Evolutionary conservation across 2,113 vertebrate species (phyloP), one percentile per base, ranked within the genome.

Genomic region (Bos indicus): DNA sequence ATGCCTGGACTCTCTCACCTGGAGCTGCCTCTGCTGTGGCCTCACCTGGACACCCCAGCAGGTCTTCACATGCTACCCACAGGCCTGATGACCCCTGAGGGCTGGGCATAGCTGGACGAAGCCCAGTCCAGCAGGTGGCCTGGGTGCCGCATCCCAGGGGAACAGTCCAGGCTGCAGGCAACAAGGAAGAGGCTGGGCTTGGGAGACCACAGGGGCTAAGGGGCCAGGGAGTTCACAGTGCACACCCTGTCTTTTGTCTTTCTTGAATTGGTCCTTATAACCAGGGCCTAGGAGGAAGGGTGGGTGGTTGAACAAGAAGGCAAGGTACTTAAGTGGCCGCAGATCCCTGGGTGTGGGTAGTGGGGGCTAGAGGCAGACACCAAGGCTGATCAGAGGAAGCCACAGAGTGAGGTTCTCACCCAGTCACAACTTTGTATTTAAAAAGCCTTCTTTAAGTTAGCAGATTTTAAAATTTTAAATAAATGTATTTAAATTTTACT

Each of bases 141-240:
- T 2, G 46, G 26, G n/a, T 0, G 0, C 56, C 28, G 1, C 9
- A 28, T 33, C 26, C 33, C 17, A 2, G 6, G 43, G 43, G 40
- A 23, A 7, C 15, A 81, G 4, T 52, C 13, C 30, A 54, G 51
- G 78, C 57, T 59, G 40, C 64, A 90, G 26, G 56, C 2, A 15
- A n/a, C 4, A 3, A 16, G 43, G 62, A 48, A 25, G 40, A 95
- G n/a, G 26, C n/a, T 11, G 28, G 90, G 40, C 62, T 92, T 84
- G 48, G 57, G 62, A 19, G 64, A n/a, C 40, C n/a, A 3, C 12
- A 77, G 77, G 13, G 23, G 7, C 21, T 15, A 83, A 25, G 1
- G 19, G n/a, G n/a, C n/a, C n/a, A 74, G 19, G n/a, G 23, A 17
- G 15, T 48, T 16, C 40, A 10, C 23, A 4, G 12, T 15, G 23